Base-by-base conservation (phyloP, 2,888 invertebrate genomes). In the Drosophila pseudotalamancana region DNA sequence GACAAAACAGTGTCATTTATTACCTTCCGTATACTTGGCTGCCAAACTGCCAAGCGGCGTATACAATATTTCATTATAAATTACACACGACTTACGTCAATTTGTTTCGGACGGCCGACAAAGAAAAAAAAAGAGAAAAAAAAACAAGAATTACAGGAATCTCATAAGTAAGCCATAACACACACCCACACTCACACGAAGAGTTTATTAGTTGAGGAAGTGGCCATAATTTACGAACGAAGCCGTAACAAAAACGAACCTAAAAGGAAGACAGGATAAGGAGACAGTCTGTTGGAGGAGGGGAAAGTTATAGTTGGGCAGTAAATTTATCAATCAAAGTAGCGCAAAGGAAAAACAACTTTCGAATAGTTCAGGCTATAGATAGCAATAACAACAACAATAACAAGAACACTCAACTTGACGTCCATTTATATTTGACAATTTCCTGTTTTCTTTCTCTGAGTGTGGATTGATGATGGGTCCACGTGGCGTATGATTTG, bases 61-160 rank as follows among this genome's bases (percentile, higher is more conserved):
- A 65, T 79, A 81, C 79, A 85, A 83, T 83, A 83, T 86, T 83
- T 83, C 83, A 83, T 86, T 83, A 83, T 83, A 83, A 83, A 83
- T 83, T 86, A 80, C 86, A 86, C 77, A 86, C 86, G 86, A 84
- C 84, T 83, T 78, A 74, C 81, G 81, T 86, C 84, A 86, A 83
- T 83, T 83, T 83, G 84, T 86, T 86, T 81, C 65, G 46, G 75
- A 67, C 61, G 74, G 84, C 76, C 78, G 64, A 69, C 64, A 78
- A 45, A 9, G 8, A 23, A 14, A 42, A 42, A 63, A 53, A 16
- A n/a, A 40, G n/a, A 40, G 8, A n/a, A 6, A 43, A 6, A 18
- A 49, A 29, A 42, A 62, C 39, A 50, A 54, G 27, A 61, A 67
- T 62, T 62, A 62, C 74, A 72, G 54, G 73, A 65, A 57, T 65